Percentiles rank a stretch among this genome's conserved stretches.
Conservation (phyloP, 2,113 vertebrate genomes). For the Ictidomys tridecemlineatus region DNA sequence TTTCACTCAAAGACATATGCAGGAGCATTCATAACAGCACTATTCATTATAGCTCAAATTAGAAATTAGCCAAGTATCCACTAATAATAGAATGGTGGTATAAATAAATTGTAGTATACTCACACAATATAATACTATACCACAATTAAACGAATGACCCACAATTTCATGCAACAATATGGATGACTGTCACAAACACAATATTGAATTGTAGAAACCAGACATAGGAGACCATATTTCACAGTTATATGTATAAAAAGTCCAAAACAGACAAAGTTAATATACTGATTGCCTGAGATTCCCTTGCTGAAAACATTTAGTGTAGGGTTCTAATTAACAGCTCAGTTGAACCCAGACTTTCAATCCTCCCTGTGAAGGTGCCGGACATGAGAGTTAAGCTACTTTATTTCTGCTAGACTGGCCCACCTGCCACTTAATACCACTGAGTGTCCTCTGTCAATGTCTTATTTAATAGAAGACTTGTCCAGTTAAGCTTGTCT, state of each 20-base stretch:
- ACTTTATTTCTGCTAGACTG: not conserved
- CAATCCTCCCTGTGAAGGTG: not conserved
- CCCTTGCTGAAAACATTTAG: not conserved
- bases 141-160: not conserved
- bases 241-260: not conserved
- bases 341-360: not conserved
- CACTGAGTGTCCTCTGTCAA: not conserved
- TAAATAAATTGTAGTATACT: not conserved
- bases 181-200: not conserved
- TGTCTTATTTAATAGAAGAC: not conserved
- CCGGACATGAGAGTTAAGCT: rapidly evolving
- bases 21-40: not conserved
- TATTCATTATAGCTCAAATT: not conserved
- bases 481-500: not conserved
- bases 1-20: not conserved
- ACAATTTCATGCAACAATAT: not conserved
- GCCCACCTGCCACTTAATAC: not conserved
- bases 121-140: not conserved
- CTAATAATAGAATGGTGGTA: not conserved
- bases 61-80: not conserved
- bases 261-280: not conserved
- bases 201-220: not conserved
- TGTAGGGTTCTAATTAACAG: not conserved
- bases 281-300: not conserved
- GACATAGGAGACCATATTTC: not conserved